phyloP scores from a whole-genome alignment of 37 sponge, comb jelly and placozoan genomes.

The Tethya wilhelma region DNA sequence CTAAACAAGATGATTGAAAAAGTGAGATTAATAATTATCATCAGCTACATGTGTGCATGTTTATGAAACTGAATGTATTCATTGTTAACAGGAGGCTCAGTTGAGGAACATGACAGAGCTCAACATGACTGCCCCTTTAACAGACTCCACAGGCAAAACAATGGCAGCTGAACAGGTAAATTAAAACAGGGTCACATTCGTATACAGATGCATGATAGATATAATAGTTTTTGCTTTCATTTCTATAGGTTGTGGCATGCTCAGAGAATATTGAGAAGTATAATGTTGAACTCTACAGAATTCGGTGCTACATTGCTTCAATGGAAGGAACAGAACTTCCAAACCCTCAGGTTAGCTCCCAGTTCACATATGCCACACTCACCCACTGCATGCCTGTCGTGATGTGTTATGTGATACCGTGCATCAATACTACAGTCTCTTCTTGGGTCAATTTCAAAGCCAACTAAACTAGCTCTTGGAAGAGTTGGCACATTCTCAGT shows the following conservation, averaged over 20 bases:
- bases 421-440: constrained; percentile 12
- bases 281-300: constrained; percentile 50
- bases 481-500: constrained; percentile 63
- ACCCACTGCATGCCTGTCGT: background rate
- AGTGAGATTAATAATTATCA: constrained; percentile 6
- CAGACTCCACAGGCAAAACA: constrained; percentile 25
- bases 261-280: constrained; percentile 60
- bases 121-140: constrained; percentile 9
- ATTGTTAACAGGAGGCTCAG: constrained; percentile 41
- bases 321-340: constrained; percentile 56
- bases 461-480: constrained; percentile 34
- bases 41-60: too few relatives aligned
- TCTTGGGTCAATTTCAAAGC: constrained; percentile 36
- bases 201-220: background rate
- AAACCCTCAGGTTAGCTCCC: constrained; percentile 49
- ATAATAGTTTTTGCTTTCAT: background rate
- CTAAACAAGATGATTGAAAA: constrained; percentile 29
- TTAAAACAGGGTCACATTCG: background rate
- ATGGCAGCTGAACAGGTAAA: constrained; percentile 41
- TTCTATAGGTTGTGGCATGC: constrained; percentile 40
- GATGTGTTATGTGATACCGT: background rate
- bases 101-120: constrained; percentile 62
- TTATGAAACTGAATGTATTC: too few relatives aligned
- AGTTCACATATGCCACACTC: background rate
- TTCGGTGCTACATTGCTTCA: constrained; percentile 59